Percentiles rank a stretch among this genome's conserved stretches.
These are phyloP conservation scores for Amphibalanus amphitrite DNA, from an alignment of 1,140 invertebrate species.

Conservation along the genomic window DNA sequence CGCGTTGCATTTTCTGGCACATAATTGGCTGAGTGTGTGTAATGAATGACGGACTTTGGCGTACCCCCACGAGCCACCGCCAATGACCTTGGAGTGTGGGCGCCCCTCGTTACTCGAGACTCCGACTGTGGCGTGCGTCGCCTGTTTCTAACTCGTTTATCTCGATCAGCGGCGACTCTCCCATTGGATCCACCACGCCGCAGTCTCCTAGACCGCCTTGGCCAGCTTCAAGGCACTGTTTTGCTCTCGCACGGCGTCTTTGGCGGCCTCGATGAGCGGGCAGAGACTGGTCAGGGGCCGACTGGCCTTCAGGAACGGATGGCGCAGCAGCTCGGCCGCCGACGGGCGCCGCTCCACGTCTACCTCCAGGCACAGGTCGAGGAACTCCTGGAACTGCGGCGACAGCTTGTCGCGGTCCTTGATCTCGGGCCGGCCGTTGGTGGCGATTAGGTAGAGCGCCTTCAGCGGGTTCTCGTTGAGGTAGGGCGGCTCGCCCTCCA, in stretches of 20 bases:
- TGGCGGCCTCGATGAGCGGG: conserved; percentile 92
- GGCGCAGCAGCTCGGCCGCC: conserved; percentile 78
- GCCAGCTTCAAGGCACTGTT: too few species aligned
- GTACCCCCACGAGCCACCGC: too few species aligned
- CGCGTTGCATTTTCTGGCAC: too few species aligned
- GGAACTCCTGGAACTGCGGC: conserved; percentile 90
- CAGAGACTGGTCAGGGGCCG: conserved; percentile 87
- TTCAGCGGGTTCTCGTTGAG: conserved; percentile 49
- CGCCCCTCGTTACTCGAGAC: too few species aligned
- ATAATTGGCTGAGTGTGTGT: too few species aligned
- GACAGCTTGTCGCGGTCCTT: conserved; percentile 94
- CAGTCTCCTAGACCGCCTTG: too few species aligned
- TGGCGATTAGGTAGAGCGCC: conserved; percentile 93
- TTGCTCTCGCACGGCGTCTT: conserved; percentile 49
- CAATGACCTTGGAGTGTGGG: too few species aligned
- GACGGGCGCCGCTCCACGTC: conserved; percentile 84
- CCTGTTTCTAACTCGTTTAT: too few species aligned
- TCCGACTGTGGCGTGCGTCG: too few species aligned
- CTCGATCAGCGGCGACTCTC: too few species aligned
- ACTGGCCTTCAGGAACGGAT: conserved; percentile 91
- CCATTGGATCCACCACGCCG: too few species aligned
- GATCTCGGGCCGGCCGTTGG: conserved; percentile 98
- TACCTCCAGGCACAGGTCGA: conserved; percentile 95
- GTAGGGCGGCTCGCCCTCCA: conserved; percentile 54
- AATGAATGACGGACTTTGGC: too few species aligned